phyloP scores from a whole-genome alignment of 2,113 vertebrate species.

The Tenebrosternarchus preto region DNA sequence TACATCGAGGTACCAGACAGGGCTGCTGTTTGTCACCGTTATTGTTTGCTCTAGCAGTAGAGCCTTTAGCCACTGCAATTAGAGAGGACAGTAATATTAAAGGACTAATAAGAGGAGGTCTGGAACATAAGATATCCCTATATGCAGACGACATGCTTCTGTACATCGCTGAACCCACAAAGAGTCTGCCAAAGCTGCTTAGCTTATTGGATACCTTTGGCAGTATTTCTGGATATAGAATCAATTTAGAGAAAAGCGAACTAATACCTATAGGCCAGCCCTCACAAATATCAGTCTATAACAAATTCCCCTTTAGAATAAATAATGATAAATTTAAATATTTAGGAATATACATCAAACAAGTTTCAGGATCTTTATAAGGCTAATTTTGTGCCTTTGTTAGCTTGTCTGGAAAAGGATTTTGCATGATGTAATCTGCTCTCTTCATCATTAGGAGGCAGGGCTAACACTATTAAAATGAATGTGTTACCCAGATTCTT shows the following conservation, averaged over 20 bases:
- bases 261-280: neutral
- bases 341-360: no score
- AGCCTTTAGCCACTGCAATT: neutral
- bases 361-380: no score
- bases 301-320: no score
- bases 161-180: neutral
- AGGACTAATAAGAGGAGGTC: neutral
- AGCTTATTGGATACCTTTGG: neutral
- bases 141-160: constrained; percentile 1
- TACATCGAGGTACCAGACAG: neutral
- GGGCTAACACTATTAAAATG: no score
- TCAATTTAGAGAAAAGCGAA: neutral
- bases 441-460: no score
- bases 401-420: no score
- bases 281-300: no score
- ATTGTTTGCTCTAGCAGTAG: neutral
- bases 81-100: neutral
- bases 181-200: neutral
- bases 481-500: no score
- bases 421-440: no score
- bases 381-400: no score
- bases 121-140: neutral
- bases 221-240: neutral
- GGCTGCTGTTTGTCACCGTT: neutral
- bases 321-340: no score